These are phyloP conservation scores for Dicaeum eximium DNA, from an alignment of 2,113 vertebrate genomes.

Conservation along the genomic window DNA sequence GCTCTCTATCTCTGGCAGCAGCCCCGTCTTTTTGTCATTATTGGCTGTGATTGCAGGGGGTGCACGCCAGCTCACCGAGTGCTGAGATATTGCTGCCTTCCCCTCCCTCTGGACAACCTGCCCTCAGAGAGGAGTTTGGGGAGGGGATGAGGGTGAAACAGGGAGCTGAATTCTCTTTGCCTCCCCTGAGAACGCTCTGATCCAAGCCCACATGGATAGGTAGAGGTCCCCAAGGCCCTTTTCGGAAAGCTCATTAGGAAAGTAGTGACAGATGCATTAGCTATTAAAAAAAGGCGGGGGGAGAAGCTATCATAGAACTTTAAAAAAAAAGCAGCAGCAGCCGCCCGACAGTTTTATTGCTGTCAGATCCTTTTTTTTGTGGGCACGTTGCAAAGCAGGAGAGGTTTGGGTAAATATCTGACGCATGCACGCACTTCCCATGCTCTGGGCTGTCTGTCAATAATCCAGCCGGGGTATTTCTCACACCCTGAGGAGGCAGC, in stretches of 20 bases:
- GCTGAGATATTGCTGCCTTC: conserved; percentile 34
- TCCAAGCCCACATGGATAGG: conserved; percentile 41
- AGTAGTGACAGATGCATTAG: conserved; percentile 61
- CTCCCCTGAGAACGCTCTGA: background rate
- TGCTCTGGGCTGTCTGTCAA: background rate
- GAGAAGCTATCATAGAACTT: conserved; percentile 50
- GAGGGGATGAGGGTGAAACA: background rate
- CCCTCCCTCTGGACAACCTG: conserved; percentile 48
- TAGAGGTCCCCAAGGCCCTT: conserved; percentile 42
- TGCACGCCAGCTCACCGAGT: conserved; percentile 51
- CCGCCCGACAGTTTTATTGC: conserved; percentile 36
- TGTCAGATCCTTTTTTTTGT: conserved; percentile 40
- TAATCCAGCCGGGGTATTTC: background rate
- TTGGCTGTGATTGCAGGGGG: conserved; percentile 59
- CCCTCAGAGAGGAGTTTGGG: conserved; percentile 40
- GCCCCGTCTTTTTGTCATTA: conserved; percentile 56
- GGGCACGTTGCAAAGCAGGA: conserved; percentile 39
- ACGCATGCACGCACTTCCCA: background rate
- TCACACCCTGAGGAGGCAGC: background rate
- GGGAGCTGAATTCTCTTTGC: conserved; percentile 4
- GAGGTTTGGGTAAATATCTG: conserved; percentile 43
- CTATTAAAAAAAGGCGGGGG: conserved; percentile 29
- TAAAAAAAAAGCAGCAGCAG: conserved; percentile 46
- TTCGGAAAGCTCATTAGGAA: conserved; percentile 64
- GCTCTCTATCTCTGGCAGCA: conserved; percentile 60